Percentiles rank a stretch among this genome's conserved stretches.
phyloP scores from a whole-genome alignment of 2,888 invertebrate species.

The Therioaphis trifolii region DNA sequence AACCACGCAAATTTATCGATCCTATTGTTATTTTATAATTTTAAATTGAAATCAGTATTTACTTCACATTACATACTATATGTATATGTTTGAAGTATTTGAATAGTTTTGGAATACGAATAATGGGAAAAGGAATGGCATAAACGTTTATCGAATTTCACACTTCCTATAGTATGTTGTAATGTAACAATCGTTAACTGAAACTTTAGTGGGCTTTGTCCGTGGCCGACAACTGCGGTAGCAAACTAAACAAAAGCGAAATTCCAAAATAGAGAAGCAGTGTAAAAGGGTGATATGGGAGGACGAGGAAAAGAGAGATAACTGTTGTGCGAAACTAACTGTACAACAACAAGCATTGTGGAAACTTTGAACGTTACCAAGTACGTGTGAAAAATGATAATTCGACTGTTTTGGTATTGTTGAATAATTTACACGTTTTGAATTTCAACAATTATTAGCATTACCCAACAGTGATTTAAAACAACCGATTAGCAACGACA shows the following conservation, averaged over 20 bases:
- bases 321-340: conserved; percentile 49
- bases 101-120: conserved; percentile 14
- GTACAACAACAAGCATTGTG: neutral
- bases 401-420: conserved; percentile 35
- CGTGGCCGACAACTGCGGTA: conserved; percentile 25
- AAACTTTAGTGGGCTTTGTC: conserved; percentile 55
- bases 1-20: no score
- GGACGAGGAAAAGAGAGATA: conserved; percentile 28
- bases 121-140: conserved; percentile 26
- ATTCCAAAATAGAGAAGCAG: conserved; percentile 28
- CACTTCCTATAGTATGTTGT: conserved; percentile 24
- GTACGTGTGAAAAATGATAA: conserved; percentile 46
- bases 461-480: conserved; percentile 11
- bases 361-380: conserved; percentile 42
- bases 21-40: no score
- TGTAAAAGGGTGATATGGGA: neutral
- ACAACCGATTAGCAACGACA: conserved; percentile 24
- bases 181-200: conserved; percentile 50
- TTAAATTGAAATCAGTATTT: no score
- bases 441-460: conserved; percentile 38
- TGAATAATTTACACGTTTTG: conserved; percentile 41
- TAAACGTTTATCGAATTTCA: conserved; percentile 51
- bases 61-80: no score
- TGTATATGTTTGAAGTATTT: neutral
- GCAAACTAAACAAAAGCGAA: conserved; percentile 46